These are phyloP conservation scores for Sander lucioperca DNA, from an alignment of 2,113 vertebrate species.

Conservation along the genomic window DNA sequence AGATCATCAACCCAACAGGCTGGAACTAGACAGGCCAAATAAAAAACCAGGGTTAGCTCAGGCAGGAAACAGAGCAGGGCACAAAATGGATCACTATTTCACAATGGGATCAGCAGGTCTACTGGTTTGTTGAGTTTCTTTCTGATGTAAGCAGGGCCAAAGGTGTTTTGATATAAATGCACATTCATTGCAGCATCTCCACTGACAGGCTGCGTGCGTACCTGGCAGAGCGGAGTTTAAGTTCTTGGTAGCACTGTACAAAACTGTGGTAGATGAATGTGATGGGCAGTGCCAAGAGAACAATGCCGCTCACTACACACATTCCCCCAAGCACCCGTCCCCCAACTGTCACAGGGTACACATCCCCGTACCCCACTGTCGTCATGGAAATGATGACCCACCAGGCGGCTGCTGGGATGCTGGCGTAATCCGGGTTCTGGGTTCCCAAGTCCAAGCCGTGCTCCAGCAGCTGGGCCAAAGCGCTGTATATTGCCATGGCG, in stretches of 20 bases:
- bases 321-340: conserved; percentile 97
- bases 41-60: conserved; percentile 46
- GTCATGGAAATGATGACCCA: conserved; percentile 99
- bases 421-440: conserved; percentile 94
- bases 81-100: conserved; percentile 20
- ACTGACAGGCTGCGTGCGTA: conserved; percentile 90
- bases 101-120: conserved; percentile 13
- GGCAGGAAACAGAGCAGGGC: conserved; percentile 23
- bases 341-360: conserved; percentile 96
- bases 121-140: conserved; percentile 22
- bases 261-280: conserved; percentile 99
- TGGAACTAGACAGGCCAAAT: conserved; percentile 31
- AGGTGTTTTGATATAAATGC: conserved; percentile 9
- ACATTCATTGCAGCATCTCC: conserved; percentile 89
- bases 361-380: conserved; percentile 98
- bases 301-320: conserved; percentile 98
- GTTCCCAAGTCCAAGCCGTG: conserved; percentile 93
- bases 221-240: conserved; percentile 94
- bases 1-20: conserved; percentile 35
- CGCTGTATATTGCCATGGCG: conserved; percentile 98
- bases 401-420: conserved; percentile 98
- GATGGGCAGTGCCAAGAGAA: conserved; percentile 96
- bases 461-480: conserved; percentile 97
- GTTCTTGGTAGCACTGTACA: conserved; percentile 98
- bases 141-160: background rate